Percentiles rank a stretch among this genome's conserved stretches.
These are phyloP conservation scores for Chymomyza costata DNA, from an alignment of 1,140 invertebrate species.

Conservation along the genomic window DNA sequence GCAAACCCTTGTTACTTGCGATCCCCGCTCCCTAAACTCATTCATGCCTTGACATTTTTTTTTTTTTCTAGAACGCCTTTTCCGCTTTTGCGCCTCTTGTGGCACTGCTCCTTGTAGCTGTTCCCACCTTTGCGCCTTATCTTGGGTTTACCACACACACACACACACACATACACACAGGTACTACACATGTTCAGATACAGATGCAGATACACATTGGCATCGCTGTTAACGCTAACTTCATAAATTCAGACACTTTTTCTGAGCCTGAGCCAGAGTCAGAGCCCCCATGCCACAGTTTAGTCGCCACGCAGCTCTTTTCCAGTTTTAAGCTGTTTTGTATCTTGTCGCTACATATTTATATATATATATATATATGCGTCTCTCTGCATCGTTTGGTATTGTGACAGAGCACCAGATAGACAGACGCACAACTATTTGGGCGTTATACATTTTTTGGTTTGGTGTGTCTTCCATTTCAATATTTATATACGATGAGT, in stretches of 20 bases:
- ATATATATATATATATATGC: too few relatives aligned
- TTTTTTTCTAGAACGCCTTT: slow-evolving; percentile 1
- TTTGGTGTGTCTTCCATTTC: slow-evolving; percentile 33
- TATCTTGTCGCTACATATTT: too few relatives aligned
- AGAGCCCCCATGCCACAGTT: too few relatives aligned
- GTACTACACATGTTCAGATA: slow-evolving; percentile 6
- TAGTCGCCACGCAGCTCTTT: too few relatives aligned
- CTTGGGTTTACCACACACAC: slow-evolving; percentile 27
- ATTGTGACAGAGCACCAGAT: too few relatives aligned
- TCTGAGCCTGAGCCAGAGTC: neutral
- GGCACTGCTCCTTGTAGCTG: slow-evolving; percentile 37
- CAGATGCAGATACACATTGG: slow-evolving; percentile 23
- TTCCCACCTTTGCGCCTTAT: slow-evolving; percentile 21
- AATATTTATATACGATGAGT: slow-evolving; percentile 39
- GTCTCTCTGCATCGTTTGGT: too few relatives aligned
- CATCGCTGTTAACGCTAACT: slow-evolving; percentile 8
- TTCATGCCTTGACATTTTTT: neutral
- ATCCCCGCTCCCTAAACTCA: slow-evolving; percentile 4
- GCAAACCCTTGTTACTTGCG: neutral
- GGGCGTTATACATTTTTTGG: slow-evolving; percentile 40
- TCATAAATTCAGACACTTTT: slow-evolving; percentile 47
- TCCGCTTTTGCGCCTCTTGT: neutral
- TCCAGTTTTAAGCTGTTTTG: too few relatives aligned
- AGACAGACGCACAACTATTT: slow-evolving; percentile 32
- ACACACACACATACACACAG: slow-evolving; percentile 3